Evolutionary conservation across 2,888 invertebrate species (phyloP).

Genomic region (Pyrgus malvae): DNA sequence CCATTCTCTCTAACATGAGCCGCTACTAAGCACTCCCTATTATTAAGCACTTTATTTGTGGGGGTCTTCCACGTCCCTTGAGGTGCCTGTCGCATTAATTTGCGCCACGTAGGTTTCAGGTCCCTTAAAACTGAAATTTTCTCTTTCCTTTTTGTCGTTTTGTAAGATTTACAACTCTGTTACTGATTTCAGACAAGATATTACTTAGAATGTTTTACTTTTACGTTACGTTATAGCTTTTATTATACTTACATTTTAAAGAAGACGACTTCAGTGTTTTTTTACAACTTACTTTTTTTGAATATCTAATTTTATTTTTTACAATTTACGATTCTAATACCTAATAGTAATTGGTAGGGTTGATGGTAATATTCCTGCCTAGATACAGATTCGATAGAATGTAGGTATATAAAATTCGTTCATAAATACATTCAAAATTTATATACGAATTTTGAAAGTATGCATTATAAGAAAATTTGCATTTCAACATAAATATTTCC

Average conservation of each 20-base stretch:
- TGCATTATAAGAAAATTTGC: too few relatives aligned
- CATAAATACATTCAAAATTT: too few relatives aligned
- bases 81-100: slow-evolving; percentile 76
- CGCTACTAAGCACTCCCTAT: slow-evolving; percentile 61
- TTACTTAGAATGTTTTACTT: not conserved
- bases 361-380: too few relatives aligned
- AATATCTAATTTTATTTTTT: too few relatives aligned
- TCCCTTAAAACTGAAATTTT: not conserved
- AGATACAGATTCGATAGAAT: too few relatives aligned
- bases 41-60: slow-evolving; percentile 78
- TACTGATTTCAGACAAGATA: not conserved
- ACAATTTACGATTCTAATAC: too few relatives aligned
- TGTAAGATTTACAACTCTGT: not conserved
- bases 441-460: too few relatives aligned
- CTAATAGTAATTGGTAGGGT: too few relatives aligned
- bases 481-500: too few relatives aligned
- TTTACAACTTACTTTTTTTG: too few relatives aligned
- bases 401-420: too few relatives aligned
- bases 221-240: not conserved
- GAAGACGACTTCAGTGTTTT: too few relatives aligned
- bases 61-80: slow-evolving; percentile 57
- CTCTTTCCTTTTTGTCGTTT: not conserved
- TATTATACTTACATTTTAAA: not conserved
- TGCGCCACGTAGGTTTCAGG: slow-evolving; percentile 38
- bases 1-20: slow-evolving; percentile 57